phyloP scores from a whole-genome alignment of 2,113 vertebrate genomes.

The Notarius lentiginosus region DNA sequence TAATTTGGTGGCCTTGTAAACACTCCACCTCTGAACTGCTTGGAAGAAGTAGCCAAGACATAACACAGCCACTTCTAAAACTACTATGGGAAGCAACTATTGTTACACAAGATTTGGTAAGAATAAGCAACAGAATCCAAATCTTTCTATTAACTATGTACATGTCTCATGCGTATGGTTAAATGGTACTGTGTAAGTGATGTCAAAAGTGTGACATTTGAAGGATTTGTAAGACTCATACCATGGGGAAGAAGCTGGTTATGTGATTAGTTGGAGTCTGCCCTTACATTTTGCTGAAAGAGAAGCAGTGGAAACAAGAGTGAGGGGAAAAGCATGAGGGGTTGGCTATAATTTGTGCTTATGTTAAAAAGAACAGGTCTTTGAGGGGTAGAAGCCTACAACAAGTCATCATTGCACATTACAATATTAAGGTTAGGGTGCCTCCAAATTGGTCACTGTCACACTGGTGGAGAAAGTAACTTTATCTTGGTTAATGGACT shows the following conservation, averaged over 20 bases:
- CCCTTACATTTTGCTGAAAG: neutral
- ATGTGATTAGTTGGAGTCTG: neutral
- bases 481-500: neutral
- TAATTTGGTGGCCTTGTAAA: conserved; percentile 23
- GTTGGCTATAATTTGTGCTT: neutral
- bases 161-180: neutral
- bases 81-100: neutral
- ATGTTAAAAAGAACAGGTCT: neutral
- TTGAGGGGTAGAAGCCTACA: neutral
- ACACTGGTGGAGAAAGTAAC: neutral
- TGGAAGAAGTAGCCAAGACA: neutral
- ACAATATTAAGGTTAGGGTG: no score
- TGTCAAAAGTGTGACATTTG: neutral
- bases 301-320: neutral
- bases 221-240: neutral
- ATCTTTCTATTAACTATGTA: neutral
- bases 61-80: neutral
- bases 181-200: neutral
- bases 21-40: neutral
- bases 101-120: neutral
- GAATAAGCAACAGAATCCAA: neutral
- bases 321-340: no score
- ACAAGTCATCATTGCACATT: neutral
- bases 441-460: neutral
- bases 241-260: neutral